These are phyloP conservation scores for Sarcoramphus papa DNA, from an alignment of 2,797 vertebrate species.

Conservation along the genomic window DNA sequence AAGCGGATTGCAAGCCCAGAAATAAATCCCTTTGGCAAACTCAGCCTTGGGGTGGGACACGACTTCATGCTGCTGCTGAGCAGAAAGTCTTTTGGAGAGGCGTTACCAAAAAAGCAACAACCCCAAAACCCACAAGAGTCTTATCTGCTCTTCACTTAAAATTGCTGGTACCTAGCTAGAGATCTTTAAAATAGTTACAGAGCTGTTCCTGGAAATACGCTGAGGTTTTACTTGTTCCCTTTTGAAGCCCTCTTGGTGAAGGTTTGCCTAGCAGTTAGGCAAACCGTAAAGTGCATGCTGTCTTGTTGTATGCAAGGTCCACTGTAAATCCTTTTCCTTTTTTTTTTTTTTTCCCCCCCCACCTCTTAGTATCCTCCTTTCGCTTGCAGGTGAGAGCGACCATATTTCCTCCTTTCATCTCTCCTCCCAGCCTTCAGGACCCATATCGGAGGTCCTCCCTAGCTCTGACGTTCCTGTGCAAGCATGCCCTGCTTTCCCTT, in stretches of 20 bases:
- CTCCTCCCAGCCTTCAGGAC: not conserved
- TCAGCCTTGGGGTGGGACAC: not conserved
- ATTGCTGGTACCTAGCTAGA: not conserved
- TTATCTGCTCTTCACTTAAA: not conserved
- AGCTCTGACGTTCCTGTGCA: not conserved
- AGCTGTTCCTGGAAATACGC: not conserved
- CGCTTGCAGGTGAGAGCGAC: not conserved
- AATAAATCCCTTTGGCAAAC: not conserved
- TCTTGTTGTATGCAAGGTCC: not conserved
- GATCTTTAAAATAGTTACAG: not conserved
- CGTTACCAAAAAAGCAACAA: fast-evolving
- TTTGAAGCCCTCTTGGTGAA: not conserved
- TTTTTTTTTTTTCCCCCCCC: not conserved
- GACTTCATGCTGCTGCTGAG: not conserved
- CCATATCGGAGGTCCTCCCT: not conserved
- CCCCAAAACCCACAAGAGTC: not conserved
- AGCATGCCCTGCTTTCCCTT: not conserved
- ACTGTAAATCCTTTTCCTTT: not conserved
- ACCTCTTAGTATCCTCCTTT: not conserved
- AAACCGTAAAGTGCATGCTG: not conserved
- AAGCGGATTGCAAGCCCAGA: not conserved
- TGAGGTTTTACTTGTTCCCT: not conserved
- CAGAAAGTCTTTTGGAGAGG: not conserved
- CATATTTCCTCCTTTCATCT: not conserved
- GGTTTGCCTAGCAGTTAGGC: not conserved